These are phyloP conservation scores for Chondrosia reniformis DNA, from an alignment of 37 sponge, comb jelly and placozoan species.

Conservation along the genomic window DNA sequence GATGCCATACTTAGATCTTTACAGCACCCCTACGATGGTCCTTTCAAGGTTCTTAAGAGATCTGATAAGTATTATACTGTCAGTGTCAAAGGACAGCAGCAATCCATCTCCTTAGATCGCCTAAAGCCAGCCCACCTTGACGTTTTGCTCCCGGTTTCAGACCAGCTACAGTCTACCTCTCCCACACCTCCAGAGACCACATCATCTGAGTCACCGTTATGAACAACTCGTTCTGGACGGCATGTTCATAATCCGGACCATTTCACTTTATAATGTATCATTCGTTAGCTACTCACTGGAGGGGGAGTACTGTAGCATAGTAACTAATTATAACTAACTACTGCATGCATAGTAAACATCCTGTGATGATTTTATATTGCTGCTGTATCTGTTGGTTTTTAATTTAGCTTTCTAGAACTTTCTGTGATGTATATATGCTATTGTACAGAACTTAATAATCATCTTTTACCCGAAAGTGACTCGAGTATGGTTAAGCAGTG, in stretches of 20 bases:
- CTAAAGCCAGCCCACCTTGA: constrained; percentile 25
- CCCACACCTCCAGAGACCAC: neutral
- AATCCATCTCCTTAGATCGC: constrained; percentile 9
- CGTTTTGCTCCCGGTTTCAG: no score
- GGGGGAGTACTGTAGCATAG: constrained; percentile 10
- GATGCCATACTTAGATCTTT: constrained; percentile 27
- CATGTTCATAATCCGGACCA: constrained; percentile 1
- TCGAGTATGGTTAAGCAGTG: no score
- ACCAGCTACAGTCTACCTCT: no score
- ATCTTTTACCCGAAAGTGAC: no score
- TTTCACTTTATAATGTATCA: neutral
- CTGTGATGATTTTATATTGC: no score
- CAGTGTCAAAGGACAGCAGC: constrained; percentile 1
- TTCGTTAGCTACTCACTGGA: neutral
- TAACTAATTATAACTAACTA: no score
- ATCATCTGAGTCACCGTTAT: neutral
- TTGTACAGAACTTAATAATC: no score
- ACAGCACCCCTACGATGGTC: constrained; percentile 48
- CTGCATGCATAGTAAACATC: no score
- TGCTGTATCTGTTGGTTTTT: no score
- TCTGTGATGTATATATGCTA: no score
- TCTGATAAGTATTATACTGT: constrained; percentile 20
- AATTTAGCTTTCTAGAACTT: no score
- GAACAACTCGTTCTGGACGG: constrained; percentile 1
- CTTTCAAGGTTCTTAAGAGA: constrained; percentile 29